These are phyloP conservation scores for Plectrocnemia conspersa DNA, from an alignment of 1,140 invertebrate species.

Conservation along the genomic window DNA sequence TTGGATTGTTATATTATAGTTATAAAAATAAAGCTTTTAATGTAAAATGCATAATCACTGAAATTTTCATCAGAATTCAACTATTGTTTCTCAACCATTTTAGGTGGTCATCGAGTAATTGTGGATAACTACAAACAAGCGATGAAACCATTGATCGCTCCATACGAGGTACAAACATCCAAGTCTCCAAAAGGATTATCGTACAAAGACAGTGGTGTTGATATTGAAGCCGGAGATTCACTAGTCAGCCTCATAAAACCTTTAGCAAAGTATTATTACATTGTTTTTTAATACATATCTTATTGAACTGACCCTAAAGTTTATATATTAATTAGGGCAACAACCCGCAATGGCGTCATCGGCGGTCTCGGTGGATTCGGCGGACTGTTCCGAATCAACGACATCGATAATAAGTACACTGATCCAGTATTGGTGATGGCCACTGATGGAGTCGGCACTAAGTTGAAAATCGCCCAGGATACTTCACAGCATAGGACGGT, in stretches of 20 bases:
- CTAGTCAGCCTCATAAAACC: conserved; percentile 78
- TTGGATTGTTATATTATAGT: too few species aligned
- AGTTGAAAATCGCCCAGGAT: conserved; percentile 87
- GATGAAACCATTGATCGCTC: conserved; percentile 48
- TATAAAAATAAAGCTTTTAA: too few species aligned
- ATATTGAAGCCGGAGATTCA: conserved; percentile 81
- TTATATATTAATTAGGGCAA: conserved; percentile 52
- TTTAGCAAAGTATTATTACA: conserved; percentile 49
- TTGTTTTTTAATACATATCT: neutral
- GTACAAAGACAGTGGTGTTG: conserved; percentile 84
- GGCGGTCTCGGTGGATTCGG: conserved; percentile 87
- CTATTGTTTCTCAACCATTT: too few species aligned
- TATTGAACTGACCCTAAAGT: too few species aligned
- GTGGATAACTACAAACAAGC: conserved; percentile 64
- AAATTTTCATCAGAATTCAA: too few species aligned
- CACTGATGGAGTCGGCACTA: conserved; percentile 96
- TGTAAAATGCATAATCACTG: too few species aligned
- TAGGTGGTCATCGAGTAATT: conserved; percentile 53
- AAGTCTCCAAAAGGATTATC: conserved; percentile 46
- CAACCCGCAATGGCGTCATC: conserved; percentile 63
- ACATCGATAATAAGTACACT: conserved; percentile 45
- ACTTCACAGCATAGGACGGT: conserved; percentile 73
- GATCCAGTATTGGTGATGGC: conserved; percentile 89
- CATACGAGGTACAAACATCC: conserved; percentile 33
- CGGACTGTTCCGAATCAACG: conserved; percentile 66